Percentiles rank a stretch among this genome's conserved stretches.
These are phyloP conservation scores for Solenopsis invicta DNA, from an alignment of 1,140 invertebrate genomes.

Conservation along the genomic window DNA sequence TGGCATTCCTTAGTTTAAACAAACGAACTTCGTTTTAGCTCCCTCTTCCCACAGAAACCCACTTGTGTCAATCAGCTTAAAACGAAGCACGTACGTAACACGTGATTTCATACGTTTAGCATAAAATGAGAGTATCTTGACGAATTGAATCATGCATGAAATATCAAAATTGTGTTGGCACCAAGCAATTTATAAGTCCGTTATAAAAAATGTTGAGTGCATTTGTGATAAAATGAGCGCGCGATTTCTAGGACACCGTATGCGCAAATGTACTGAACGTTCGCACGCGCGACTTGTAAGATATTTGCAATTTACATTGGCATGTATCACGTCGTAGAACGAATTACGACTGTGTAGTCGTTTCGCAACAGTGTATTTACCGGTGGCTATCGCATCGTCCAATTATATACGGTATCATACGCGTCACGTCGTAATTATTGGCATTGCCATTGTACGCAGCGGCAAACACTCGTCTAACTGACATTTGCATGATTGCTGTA, in stretches of 20 bases:
- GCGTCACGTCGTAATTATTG: conserved; percentile 61
- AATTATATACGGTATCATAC: conserved; percentile 61
- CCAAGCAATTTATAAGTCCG: background rate
- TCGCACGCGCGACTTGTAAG: conserved; percentile 28
- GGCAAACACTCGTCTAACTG: conserved; percentile 45
- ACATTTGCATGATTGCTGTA: conserved; percentile 39
- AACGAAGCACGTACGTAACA: background rate
- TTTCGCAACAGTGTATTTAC: conserved; percentile 57
- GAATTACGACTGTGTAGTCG: conserved; percentile 41
- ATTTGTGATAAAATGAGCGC: background rate
- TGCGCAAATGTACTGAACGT: background rate
- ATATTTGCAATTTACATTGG: conserved; percentile 51
- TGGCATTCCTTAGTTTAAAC: background rate
- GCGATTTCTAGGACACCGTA: background rate
- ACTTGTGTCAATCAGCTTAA: background rate
- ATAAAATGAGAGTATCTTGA: background rate
- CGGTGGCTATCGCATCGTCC: conserved; percentile 36
- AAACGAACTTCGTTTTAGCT: background rate
- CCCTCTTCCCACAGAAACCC: background rate
- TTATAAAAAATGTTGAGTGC: background rate
- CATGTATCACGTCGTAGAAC: conserved; percentile 41
- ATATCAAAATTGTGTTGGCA: background rate
- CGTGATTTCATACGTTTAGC: background rate
- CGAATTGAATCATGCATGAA: background rate
- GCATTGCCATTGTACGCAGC: conserved; percentile 30